phyloP scores from a whole-genome alignment of 2,113 vertebrate species.

The Percopsis transmontana region DNA sequence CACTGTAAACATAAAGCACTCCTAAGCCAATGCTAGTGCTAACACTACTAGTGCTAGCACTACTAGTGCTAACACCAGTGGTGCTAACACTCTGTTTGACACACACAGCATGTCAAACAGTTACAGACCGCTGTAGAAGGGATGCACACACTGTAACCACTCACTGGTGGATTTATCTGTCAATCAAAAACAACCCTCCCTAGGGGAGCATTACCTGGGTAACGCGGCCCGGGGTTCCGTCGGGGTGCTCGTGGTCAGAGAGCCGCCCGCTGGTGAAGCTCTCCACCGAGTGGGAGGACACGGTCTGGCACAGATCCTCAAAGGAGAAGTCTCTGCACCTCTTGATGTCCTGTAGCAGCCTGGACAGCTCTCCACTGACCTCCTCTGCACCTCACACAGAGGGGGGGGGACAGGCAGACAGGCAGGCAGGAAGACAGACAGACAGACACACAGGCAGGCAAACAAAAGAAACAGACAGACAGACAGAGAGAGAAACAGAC shows the following conservation, averaged over 20 bases:
- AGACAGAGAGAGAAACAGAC: too few relatives aligned
- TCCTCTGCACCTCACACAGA: slow-evolving; percentile 83
- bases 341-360: slow-evolving; percentile 95
- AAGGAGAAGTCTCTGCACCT: slow-evolving; percentile 95
- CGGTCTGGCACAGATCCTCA: slow-evolving; percentile 93
- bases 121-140: too few relatives aligned
- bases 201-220: slow-evolving; percentile 61
- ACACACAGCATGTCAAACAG: too few relatives aligned
- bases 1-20: too few relatives aligned
- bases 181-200: too few relatives aligned
- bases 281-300: slow-evolving; percentile 94
- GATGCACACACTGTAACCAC: too few relatives aligned
- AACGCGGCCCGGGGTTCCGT: slow-evolving; percentile 82
- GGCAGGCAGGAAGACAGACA: not conserved
- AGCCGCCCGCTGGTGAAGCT: slow-evolving; percentile 86
- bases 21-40: too few relatives aligned
- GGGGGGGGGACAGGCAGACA: slow-evolving; percentile 22
- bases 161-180: too few relatives aligned
- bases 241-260: slow-evolving; percentile 88
- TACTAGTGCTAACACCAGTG: too few relatives aligned
- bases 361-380: slow-evolving; percentile 94
- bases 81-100: too few relatives aligned
- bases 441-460: not conserved
- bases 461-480: not conserved
- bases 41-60: too few relatives aligned